Conservation (phyloP, 2,113 vertebrate species). For the Misgurnus mizolepis region DNA sequence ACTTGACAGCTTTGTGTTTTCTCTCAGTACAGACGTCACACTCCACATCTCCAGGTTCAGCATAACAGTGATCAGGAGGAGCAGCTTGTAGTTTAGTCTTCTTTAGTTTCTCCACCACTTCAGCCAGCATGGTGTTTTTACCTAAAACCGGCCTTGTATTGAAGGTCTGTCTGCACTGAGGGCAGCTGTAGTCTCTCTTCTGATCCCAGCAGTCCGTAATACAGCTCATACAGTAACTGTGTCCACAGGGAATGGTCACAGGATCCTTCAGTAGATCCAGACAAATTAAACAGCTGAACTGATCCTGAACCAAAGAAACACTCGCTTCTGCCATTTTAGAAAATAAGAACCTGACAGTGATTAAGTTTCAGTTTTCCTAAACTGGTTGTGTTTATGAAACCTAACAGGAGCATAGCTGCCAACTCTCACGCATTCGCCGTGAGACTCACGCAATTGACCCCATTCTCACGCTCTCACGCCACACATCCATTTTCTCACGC, state of each 20-base stretch:
- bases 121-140: not conserved
- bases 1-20: conserved; percentile 74
- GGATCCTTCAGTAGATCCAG: not conserved
- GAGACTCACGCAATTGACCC: no score
- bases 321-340: not conserved
- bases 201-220: not conserved
- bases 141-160: not conserved
- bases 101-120: conserved; percentile 6
- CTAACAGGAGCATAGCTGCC: no score
- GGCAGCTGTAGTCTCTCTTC: not conserved
- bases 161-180: not conserved
- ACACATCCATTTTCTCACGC: no score
- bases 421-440: no score
- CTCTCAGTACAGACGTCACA: conserved; percentile 82
- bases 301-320: not conserved
- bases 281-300: conserved; percentile 14
- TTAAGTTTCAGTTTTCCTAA: no score
- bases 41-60: conserved; percentile 58
- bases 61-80: not conserved
- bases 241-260: not conserved
- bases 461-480: no score
- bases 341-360: no score
- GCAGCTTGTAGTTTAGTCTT: not conserved
- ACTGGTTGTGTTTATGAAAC: no score
- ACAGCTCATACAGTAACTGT: conserved; percentile 4